These are phyloP conservation scores for Dolichoris vasculosae DNA, from an alignment of 1,140 invertebrate genomes.

Conservation along the genomic window DNA sequence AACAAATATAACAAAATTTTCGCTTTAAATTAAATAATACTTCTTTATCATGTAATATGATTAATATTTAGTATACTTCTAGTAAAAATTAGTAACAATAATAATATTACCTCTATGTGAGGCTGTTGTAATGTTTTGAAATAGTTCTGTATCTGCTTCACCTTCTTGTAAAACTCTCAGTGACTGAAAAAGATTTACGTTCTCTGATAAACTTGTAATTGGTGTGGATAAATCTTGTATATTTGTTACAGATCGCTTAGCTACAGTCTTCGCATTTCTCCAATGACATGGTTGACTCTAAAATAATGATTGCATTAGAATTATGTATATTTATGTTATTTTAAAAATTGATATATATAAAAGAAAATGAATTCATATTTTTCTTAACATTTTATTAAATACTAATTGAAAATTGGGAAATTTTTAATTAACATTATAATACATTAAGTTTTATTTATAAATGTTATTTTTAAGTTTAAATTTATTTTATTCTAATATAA, in stretches of 20 bases:
- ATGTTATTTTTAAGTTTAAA: too few species aligned
- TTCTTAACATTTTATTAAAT: too few species aligned
- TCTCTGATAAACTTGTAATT: conserved; percentile 82
- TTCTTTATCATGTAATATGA: too few species aligned
- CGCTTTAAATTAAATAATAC: too few species aligned
- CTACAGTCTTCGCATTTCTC: conserved; percentile 88
- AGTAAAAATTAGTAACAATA: not conserved
- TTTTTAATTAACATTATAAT: too few species aligned
- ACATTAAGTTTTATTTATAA: too few species aligned
- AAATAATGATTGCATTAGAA: conserved; percentile 49
- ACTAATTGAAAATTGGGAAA: too few species aligned
- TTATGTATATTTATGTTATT: too few species aligned
- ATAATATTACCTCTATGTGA: conserved; percentile 63
- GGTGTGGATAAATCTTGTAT: conserved; percentile 72
- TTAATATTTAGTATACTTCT: too few species aligned
- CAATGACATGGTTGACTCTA: conserved; percentile 95
- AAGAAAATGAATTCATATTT: conserved; percentile 23
- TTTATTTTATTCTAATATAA: too few species aligned
- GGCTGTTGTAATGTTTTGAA: conserved; percentile 68
- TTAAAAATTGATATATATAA: conserved; percentile 36
- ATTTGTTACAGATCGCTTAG: conserved; percentile 77
- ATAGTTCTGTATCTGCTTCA: conserved; percentile 80
- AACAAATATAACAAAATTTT: not conserved
- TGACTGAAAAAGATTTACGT: conserved; percentile 91
- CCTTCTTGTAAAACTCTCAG: conserved; percentile 90